Base-by-base conservation (phyloP, 2,797 vertebrate species). In the Channallabes apus region DNA sequence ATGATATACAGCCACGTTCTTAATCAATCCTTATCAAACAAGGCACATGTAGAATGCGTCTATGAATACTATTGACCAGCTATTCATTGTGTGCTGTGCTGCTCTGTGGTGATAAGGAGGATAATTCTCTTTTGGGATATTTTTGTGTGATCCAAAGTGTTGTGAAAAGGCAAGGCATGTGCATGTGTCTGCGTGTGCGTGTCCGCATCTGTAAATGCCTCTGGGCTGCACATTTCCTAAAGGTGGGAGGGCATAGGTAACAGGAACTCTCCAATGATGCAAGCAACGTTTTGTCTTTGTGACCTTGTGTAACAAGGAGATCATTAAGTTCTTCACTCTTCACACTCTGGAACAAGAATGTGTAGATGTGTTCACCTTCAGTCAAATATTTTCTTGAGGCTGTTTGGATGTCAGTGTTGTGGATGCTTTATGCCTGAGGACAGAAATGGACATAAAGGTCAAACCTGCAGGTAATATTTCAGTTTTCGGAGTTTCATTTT, bases 381-480 rank as follows among this genome's bases (percentile, higher is more conserved):
- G n/a, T 67, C 67, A 85, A 62, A 59, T 54, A 72, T 61, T 59
- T 81, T 29, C 54, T 80, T 65, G 5, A 27, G 69, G 68, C 77
- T 71, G 46, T 59, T 76, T 79, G 75, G 38, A 87, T 51, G 80
- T 84, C 58, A 65, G 51, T 51, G 72, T 29, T 72, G 11, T 54
- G 67, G 65, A 68, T 69, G 54, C 65, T 58, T 58, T 51, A 22
- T 69, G 58, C 69, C 29, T 59, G 64, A 80, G 58, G 83, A 54
- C 81, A 71, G 69, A 84, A 73, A 84, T 84, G 87, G 87, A 86
- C 69, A 85, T 88, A 85, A 90, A 76, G 51, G 87, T 90, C 67
- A 83, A 81, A 82, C 90, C 89, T 85, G 87, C 86, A 90, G 90
- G 90, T 92, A 90, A 38, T 68, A 38, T 75, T 76, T 2, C 73